Conservation (phyloP, 1,140 invertebrate genomes). For the Ooceraea biroi region DNA sequence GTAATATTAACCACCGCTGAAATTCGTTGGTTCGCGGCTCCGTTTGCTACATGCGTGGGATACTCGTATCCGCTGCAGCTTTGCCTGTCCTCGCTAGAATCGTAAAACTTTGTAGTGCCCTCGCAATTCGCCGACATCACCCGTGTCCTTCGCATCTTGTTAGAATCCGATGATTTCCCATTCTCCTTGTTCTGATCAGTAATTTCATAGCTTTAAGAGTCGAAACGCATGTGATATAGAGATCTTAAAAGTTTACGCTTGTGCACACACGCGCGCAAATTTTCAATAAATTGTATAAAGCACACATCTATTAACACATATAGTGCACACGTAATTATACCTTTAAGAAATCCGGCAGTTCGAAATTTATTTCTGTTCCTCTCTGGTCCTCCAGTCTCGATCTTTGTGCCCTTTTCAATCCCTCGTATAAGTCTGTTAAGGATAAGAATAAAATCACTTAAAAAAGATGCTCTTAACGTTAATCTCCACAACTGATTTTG, state of each 20-base stretch:
- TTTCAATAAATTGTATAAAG: conserved; percentile 19
- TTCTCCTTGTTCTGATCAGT: conserved; percentile 84
- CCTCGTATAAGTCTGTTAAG: conserved; percentile 90
- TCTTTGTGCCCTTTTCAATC: conserved; percentile 91
- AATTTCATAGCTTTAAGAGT: conserved; percentile 73
- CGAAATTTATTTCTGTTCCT: conserved; percentile 93
- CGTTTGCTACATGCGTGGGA: conserved; percentile 34
- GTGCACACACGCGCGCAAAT: not conserved
- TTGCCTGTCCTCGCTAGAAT: conserved; percentile 78
- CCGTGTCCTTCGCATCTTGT: conserved; percentile 81
- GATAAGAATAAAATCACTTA: conserved; percentile 49
- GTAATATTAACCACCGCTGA: conserved; percentile 60
- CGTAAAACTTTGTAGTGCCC: conserved; percentile 82
- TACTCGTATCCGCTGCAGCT: conserved; percentile 57
- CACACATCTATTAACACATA: not conserved
- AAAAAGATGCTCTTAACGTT: too few species aligned
- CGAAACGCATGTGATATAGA: conserved; percentile 62
- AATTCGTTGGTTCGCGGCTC: conserved; percentile 61
- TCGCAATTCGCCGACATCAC: conserved; percentile 77
- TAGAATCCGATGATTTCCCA: conserved; percentile 79
- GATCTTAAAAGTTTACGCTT: conserved; percentile 15
- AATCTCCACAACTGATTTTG: too few species aligned
- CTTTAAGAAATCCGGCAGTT: conserved; percentile 93
- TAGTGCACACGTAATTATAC: conserved; percentile 75
- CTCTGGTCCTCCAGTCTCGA: conserved; percentile 93